phyloP scores from a whole-genome alignment of 1,140 invertebrate species.

The Scylla paramamosain region DNA sequence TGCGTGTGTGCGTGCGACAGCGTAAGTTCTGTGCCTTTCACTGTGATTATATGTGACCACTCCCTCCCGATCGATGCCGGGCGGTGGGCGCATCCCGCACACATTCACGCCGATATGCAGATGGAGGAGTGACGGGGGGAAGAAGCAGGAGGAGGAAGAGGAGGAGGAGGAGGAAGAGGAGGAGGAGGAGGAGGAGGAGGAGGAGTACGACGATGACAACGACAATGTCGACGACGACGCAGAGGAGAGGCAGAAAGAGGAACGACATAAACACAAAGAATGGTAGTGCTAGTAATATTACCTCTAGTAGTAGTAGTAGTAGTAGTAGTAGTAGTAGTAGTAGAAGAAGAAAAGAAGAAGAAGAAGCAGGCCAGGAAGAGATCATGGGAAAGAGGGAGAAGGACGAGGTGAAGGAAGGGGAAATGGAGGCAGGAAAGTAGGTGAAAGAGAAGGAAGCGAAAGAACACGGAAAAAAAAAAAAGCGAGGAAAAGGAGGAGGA shows the following conservation, averaged over 20 bases:
- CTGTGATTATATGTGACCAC: conserved; percentile 22
- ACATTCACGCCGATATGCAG: background rate
- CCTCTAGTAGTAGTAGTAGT: too few relatives aligned
- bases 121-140: background rate
- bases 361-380: too few relatives aligned
- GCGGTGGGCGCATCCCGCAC: background rate
- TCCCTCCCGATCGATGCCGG: background rate
- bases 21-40: conserved; percentile 14
- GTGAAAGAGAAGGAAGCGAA: background rate
- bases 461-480: background rate
- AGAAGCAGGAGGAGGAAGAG: background rate
- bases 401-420: background rate
- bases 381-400: too few relatives aligned
- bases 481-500: background rate
- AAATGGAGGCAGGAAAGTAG: background rate
- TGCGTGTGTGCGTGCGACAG: conserved; percentile 17
- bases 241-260: too few relatives aligned
- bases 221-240: too few relatives aligned
- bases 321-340: too few relatives aligned
- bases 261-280: too few relatives aligned
- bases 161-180: conserved; percentile 1
- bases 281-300: too few relatives aligned
- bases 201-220: background rate
- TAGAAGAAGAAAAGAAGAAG: too few relatives aligned
- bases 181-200: background rate